Evolutionary conservation across 2,113 vertebrate genomes (phyloP).

Genomic region (Excalfactoria chinensis): DNA sequence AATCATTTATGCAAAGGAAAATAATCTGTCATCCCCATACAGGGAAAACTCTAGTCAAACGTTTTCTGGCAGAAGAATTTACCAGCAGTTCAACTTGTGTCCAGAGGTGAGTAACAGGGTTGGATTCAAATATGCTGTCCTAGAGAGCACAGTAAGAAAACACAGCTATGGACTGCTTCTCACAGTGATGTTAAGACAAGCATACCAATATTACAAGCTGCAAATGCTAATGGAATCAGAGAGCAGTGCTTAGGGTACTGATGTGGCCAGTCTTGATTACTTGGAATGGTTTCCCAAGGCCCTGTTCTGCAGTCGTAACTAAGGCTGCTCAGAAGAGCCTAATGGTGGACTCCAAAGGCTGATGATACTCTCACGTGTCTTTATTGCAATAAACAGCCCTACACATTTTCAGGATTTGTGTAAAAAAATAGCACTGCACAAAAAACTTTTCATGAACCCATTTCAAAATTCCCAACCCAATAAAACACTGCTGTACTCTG

Average conservation of each 20-base stretch:
- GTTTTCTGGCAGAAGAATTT: not conserved
- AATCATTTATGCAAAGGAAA: not conserved
- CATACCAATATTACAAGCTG: not conserved
- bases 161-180: not conserved
- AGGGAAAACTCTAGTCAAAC: too few relatives aligned
- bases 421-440: not conserved
- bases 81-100: not conserved
- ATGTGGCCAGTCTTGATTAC: not conserved
- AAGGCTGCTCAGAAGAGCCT: not conserved
- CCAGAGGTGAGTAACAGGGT: not conserved
- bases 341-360: not conserved
- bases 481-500: not conserved
- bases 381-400: not conserved
- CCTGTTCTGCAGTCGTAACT: not conserved
- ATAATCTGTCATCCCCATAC: not conserved
- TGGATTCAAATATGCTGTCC: not conserved
- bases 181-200: not conserved
- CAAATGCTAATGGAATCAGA: not conserved
- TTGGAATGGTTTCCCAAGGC: not conserved
- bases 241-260: not conserved
- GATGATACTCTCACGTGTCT: not conserved
- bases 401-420: not conserved
- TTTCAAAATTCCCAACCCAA: not conserved
- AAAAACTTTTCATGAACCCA: not conserved
- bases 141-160: not conserved